Percentiles rank a stretch among this genome's conserved stretches.
Conservation (phyloP, 2,888 invertebrate genomes). For the Julus scandinavius region DNA sequence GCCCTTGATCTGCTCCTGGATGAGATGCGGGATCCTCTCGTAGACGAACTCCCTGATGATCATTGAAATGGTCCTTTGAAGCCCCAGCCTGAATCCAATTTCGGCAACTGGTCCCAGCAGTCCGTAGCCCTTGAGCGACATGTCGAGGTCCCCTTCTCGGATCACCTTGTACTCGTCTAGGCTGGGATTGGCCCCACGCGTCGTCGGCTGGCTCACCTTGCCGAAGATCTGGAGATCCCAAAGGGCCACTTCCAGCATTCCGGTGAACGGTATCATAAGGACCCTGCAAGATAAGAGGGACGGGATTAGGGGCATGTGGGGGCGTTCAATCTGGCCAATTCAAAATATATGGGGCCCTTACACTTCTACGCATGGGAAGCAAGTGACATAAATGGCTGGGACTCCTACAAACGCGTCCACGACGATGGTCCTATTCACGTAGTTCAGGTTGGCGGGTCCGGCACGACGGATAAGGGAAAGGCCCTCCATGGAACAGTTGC, state of each 20-base stretch:
- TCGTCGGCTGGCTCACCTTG: constrained; percentile 40
- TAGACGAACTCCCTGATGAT: constrained; percentile 52
- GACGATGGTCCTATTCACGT: constrained; percentile 41
- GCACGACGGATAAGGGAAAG: constrained; percentile 28
- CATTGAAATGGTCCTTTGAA: constrained; percentile 31
- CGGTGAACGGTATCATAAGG: constrained; percentile 47
- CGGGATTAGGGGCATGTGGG: background rate
- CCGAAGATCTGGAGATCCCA: constrained; percentile 53
- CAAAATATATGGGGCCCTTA: background rate
- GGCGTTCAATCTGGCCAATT: background rate
- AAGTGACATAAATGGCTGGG: constrained; percentile 46
- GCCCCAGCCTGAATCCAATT: constrained; percentile 51
- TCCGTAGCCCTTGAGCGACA: constrained; percentile 51
- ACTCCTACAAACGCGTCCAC: constrained; percentile 27
- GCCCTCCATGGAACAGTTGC: constrained; percentile 53
- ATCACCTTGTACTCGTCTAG: constrained; percentile 43
- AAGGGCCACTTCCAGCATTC: constrained; percentile 52
- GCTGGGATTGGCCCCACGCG: constrained; percentile 47
- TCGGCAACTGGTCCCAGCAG: constrained; percentile 53
- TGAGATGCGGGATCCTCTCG: constrained; percentile 41
- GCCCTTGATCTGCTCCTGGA: constrained; percentile 41
- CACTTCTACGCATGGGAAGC: constrained; percentile 52
- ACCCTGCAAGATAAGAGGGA: background rate
- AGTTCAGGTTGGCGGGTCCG: constrained; percentile 49
- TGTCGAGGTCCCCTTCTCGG: constrained; percentile 52